Conservation (phyloP, 2,797 vertebrate species). For the Stomatorhinus walkeri region DNA sequence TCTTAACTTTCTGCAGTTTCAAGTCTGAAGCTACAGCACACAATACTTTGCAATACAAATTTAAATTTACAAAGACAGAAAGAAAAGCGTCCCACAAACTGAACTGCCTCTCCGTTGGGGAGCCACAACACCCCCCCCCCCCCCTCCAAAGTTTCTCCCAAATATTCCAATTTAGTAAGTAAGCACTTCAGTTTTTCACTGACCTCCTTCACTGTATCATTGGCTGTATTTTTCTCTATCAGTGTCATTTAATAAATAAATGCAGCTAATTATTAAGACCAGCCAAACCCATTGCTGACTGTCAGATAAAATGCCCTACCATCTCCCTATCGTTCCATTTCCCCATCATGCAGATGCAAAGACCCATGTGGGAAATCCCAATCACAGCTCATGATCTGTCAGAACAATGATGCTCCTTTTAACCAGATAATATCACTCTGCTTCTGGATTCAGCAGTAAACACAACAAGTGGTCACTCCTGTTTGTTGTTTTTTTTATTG, state of each 20-base stretch:
- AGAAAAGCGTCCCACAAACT: background rate
- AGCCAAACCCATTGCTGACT: background rate
- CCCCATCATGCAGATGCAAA: background rate
- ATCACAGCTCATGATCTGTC: background rate
- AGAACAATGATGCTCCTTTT: background rate
- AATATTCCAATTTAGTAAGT: background rate
- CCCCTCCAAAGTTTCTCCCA: background rate
- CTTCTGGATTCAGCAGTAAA: background rate
- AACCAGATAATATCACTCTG: background rate
- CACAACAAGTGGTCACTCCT: background rate
- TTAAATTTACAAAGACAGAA: background rate
- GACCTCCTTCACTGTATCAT: background rate
- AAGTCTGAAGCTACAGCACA: background rate
- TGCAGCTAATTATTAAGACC: background rate
- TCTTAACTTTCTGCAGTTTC: background rate
- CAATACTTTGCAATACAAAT: background rate
- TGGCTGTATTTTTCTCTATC: background rate
- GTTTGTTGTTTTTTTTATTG: background rate
- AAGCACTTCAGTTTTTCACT: background rate
- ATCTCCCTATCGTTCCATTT: background rate
- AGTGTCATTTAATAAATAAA: background rate
- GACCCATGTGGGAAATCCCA: background rate
- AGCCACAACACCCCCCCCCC: background rate
- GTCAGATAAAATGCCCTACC: background rate
- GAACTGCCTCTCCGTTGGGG: background rate